Evolutionary conservation across 92 coral and sea anemone species (phyloP).

Genomic region (Phenganax subtilis): DNA sequence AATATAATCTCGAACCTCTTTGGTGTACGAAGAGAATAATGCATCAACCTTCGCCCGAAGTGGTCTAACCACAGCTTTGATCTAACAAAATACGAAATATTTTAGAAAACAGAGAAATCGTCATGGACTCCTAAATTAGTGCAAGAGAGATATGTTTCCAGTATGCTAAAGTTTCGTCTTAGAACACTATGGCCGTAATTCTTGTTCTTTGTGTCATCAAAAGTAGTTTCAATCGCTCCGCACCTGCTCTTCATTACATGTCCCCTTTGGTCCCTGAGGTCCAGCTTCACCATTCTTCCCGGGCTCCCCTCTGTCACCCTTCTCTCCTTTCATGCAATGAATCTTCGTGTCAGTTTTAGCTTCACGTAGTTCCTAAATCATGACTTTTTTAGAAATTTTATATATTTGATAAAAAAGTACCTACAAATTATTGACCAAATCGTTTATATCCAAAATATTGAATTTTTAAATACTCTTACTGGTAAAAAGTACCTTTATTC

Average conservation of each 20-base stretch:
- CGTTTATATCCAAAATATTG: too few species aligned
- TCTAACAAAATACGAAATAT: background rate
- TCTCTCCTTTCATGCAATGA: slow-evolving; percentile 37
- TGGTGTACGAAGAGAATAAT: slow-evolving; percentile 19
- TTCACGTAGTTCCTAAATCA: background rate
- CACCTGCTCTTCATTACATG: slow-evolving; percentile 18
- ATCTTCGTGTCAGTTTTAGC: background rate
- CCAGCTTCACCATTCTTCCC: slow-evolving; percentile 3
- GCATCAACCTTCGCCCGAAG: slow-evolving; percentile 29
- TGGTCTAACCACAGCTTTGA: slow-evolving; percentile 32
- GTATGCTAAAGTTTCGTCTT: too few species aligned
- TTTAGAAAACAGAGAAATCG: background rate
- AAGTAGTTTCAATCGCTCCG: background rate
- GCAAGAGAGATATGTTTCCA: too few species aligned
- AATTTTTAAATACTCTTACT: too few species aligned
- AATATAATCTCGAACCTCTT: background rate
- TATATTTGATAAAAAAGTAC: too few species aligned
- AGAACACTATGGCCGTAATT: too few species aligned
- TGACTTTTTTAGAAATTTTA: too few species aligned
- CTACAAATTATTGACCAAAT: too few species aligned
- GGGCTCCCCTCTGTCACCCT: slow-evolving; percentile 25
- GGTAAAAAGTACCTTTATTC: background rate
- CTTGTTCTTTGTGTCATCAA: background rate
- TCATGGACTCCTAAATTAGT: too few species aligned
- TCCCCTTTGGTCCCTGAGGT: slow-evolving; percentile 7